Conservation (phyloP, 2,888 invertebrate genomes). For the Notodonta dromedarius region DNA sequence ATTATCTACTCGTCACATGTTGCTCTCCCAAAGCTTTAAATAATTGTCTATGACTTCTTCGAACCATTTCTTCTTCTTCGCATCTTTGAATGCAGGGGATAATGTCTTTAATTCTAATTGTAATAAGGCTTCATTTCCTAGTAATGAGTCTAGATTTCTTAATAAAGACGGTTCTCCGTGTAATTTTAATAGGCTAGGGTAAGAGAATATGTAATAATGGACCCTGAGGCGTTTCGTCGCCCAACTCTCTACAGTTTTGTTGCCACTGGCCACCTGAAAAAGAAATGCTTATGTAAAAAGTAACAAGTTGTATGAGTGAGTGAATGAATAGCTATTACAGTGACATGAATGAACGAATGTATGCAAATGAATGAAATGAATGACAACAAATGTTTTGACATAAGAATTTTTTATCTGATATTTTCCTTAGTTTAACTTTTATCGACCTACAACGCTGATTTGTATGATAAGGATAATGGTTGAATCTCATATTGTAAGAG, state of each 20-base stretch:
- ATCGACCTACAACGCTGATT: too few species aligned
- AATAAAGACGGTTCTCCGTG: conserved; percentile 91
- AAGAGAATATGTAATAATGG: conserved; percentile 92
- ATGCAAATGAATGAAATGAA: conserved; percentile 7
- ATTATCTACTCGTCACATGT: conserved; percentile 85
- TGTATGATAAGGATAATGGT: too few species aligned
- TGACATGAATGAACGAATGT: background rate
- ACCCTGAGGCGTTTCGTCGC: conserved; percentile 88
- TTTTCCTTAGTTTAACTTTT: too few species aligned
- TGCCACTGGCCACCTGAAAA: conserved; percentile 88
- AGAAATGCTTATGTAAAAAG: conserved; percentile 11
- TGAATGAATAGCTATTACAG: background rate
- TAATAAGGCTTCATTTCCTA: conserved; percentile 93
- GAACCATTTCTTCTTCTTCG: conserved; percentile 91
- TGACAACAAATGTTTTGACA: background rate
- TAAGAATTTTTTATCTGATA: too few species aligned
- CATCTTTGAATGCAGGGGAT: conserved; percentile 90
- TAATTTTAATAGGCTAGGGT: conserved; percentile 91
- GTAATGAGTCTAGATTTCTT: conserved; percentile 87
- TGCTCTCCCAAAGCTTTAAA: conserved; percentile 95
- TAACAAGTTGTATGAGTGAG: background rate
- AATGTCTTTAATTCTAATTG: conserved; percentile 92
- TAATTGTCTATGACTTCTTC: conserved; percentile 95
- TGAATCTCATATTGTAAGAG: too few species aligned
- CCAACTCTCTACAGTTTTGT: conserved; percentile 91